Conservation (phyloP, 1,140 invertebrate species). For the Cotesia vestalis region DNA sequence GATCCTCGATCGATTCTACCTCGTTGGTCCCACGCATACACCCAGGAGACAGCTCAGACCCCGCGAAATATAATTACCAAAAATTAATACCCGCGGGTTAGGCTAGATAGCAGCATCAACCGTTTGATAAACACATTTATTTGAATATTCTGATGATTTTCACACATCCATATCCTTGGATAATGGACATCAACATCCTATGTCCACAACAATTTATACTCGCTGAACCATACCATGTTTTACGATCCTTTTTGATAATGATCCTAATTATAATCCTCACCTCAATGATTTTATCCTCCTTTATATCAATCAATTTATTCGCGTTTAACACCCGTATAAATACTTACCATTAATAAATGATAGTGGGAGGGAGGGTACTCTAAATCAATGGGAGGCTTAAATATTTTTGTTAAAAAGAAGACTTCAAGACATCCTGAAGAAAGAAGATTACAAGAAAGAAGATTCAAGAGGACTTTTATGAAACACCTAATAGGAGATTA, state of each 20-base stretch:
- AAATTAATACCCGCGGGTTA: constrained; percentile 57
- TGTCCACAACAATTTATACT: too few relatives aligned
- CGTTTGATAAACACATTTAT: constrained; percentile 7
- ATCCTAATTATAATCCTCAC: not conserved
- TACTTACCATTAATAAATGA: constrained; percentile 4
- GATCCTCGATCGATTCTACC: constrained; percentile 62
- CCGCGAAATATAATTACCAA: constrained; percentile 55
- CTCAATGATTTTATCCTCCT: not conserved
- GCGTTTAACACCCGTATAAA: not conserved
- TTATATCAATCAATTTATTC: not conserved
- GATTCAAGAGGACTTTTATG: constrained; percentile 55
- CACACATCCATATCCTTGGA: not conserved
- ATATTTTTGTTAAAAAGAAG: constrained; percentile 52
- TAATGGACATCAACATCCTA: not conserved
- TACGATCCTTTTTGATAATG: not conserved
- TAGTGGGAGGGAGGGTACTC: constrained; percentile 38
- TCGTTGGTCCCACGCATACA: constrained; percentile 56
- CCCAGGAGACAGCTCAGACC: constrained; percentile 59
- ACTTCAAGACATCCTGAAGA: constrained; percentile 61
- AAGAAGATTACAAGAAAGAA: constrained; percentile 66
- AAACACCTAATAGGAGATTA: constrained; percentile 33
- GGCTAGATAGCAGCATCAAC: constrained; percentile 53
- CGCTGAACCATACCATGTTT: too few relatives aligned
- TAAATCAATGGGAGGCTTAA: constrained; percentile 37
- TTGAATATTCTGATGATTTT: not conserved